Conservation (phyloP, 2,113 vertebrate genomes). For the Trinectes maculatus region DNA sequence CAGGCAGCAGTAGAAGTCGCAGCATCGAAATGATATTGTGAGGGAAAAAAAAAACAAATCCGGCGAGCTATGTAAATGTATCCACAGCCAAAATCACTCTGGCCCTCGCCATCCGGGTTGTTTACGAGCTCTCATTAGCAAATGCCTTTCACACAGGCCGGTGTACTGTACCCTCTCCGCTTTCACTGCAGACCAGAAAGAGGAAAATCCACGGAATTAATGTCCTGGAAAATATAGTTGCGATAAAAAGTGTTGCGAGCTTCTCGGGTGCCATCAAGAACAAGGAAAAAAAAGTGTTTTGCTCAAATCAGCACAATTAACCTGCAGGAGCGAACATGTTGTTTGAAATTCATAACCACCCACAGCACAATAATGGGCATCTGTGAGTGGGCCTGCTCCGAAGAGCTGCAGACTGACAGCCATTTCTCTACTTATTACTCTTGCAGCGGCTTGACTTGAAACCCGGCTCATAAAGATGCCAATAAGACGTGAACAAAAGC, state of each 20-base stretch:
- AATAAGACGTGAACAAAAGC: slow-evolving; percentile 11
- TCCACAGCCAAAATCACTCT: slow-evolving; percentile 60
- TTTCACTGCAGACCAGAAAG: slow-evolving; percentile 51
- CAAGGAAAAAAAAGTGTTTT: slow-evolving; percentile 22
- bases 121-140: slow-evolving; percentile 78
- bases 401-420: slow-evolving; percentile 40
- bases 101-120: slow-evolving; percentile 58
- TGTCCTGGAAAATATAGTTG: slow-evolving; percentile 73
- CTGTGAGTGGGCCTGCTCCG: slow-evolving; percentile 43
- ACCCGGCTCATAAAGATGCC: neutral
- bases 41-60: slow-evolving; percentile 4
- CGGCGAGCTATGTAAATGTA: slow-evolving; percentile 63
- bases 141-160: slow-evolving; percentile 71
- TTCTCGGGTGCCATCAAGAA: slow-evolving; percentile 8
- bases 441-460: slow-evolving; percentile 26
- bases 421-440: neutral
- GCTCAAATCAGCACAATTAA: slow-evolving; percentile 74
- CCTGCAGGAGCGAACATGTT: slow-evolving; percentile 60
- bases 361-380: slow-evolving; percentile 42
- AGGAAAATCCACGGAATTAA: slow-evolving; percentile 72
- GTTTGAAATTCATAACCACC: slow-evolving; percentile 62
- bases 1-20: slow-evolving; percentile 25
- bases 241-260: slow-evolving; percentile 63
- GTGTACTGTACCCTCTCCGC: slow-evolving; percentile 39
- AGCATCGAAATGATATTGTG: slow-evolving; percentile 40